phyloP scores from a whole-genome alignment of 2,113 vertebrate genomes.

The Speoplatyrhinus poulsoni region DNA sequence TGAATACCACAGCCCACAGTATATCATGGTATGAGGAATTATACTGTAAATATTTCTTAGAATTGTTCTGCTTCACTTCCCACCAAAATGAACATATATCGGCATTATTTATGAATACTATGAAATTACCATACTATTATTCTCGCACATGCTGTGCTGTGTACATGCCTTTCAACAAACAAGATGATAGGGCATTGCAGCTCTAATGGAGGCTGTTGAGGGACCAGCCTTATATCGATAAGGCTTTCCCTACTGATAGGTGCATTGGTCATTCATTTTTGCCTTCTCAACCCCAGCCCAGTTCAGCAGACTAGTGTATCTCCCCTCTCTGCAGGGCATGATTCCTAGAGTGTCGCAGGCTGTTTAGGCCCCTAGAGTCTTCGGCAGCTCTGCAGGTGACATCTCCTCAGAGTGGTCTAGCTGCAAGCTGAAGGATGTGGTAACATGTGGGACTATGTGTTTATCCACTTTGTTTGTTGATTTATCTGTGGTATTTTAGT shows the following conservation, averaged over 20 bases:
- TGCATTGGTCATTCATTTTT: too few species aligned
- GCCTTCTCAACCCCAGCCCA: not conserved
- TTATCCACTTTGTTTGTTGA: not conserved
- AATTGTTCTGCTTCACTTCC: not conserved
- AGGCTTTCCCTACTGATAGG: not conserved
- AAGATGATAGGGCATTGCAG: not conserved
- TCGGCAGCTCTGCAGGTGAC: not conserved
- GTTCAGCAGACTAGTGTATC: not conserved
- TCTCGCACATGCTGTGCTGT: not conserved
- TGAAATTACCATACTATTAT: too few species aligned
- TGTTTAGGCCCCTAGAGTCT: not conserved
- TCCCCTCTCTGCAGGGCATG: not conserved
- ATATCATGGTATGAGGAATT: too few species aligned
- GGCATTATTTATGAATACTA: not conserved
- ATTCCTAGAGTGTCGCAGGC: not conserved
- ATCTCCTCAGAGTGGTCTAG: conserved; percentile 11
- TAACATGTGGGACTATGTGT: not conserved
- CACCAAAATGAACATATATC: not conserved
- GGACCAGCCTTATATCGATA: conserved; percentile 7
- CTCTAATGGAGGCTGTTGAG: conserved; percentile 8
- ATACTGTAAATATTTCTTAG: too few species aligned
- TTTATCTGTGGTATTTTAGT: too few species aligned
- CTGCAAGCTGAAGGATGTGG: not conserved
- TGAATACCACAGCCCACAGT: too few species aligned
- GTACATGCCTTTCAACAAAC: conserved; percentile 1